A percentile compares a stretch with the other conserved stretches of the same genome.
phyloP scores from a whole-genome alignment of 2,113 vertebrate genomes.

The Oxygymnocypris stewartii region DNA sequence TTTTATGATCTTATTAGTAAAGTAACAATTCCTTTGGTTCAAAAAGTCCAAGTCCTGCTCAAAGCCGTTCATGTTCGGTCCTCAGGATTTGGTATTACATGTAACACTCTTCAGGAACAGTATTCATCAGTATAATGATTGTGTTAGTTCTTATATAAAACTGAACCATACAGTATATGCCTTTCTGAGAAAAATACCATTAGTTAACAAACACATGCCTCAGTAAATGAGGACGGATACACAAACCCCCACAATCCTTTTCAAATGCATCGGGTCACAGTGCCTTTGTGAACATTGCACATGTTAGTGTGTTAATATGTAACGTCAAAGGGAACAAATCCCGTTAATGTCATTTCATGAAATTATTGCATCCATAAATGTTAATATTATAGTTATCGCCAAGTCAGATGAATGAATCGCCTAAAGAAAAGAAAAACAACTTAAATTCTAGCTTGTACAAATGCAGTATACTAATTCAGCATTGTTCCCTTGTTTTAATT shows the following conservation, averaged over 20 bases:
- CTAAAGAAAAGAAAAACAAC: too few species aligned
- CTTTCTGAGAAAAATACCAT: background rate
- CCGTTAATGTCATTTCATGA: background rate
- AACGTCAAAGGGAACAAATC: background rate
- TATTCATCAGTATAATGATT: background rate
- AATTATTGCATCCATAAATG: slow-evolving; percentile 14
- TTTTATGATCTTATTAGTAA: background rate
- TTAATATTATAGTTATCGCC: background rate
- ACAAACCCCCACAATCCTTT: background rate
- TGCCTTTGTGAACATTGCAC: background rate
- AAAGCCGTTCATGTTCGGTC: background rate
- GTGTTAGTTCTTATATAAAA: background rate
- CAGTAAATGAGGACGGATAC: background rate
- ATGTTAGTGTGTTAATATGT: background rate
- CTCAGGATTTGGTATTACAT: background rate
- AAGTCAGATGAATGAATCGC: background rate
- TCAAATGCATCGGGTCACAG: background rate
- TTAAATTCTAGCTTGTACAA: background rate
- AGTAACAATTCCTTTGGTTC: slow-evolving; percentile 13
- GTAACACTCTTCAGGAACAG: background rate
- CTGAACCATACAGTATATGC: too few species aligned
- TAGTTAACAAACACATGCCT: background rate
- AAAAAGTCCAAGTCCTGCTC: background rate
- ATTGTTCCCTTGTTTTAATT: slow-evolving; percentile 5
- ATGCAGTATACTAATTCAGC: background rate